A percentile compares a stretch with the other conserved stretches of the same genome.
phyloP scores from a whole-genome alignment of 2,888 invertebrate genomes.

The Seira ritae region DNA sequence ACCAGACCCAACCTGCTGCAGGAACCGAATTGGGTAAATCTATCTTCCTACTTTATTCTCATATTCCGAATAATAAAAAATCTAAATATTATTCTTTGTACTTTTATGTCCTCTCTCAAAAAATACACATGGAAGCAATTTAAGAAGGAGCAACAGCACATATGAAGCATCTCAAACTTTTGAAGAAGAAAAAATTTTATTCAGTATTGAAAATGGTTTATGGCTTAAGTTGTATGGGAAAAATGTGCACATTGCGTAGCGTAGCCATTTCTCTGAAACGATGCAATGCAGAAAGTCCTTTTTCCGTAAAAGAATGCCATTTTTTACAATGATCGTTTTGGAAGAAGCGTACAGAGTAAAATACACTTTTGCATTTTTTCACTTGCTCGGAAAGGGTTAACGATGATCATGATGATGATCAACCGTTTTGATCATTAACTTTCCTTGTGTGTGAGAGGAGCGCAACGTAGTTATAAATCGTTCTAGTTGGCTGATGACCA shows the following conservation, averaged over 20 bases:
- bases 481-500: conserved; percentile 61
- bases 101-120: conserved; percentile 6
- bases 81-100: conserved; percentile 13
- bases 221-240: neutral
- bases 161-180: conserved; percentile 1
- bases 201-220: conserved; percentile 21
- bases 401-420: conserved; percentile 29
- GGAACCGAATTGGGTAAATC: neutral
- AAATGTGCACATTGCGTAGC: conserved; percentile 34
- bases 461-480: conserved; percentile 50
- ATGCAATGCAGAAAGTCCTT: neutral
- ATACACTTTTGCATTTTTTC: conserved; percentile 15
- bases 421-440: conserved; percentile 54
- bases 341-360: neutral
- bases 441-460: conserved; percentile 35
- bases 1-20: neutral
- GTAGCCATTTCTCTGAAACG: neutral
- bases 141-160: neutral
- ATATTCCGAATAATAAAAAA: conserved; percentile 1
- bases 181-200: neutral
- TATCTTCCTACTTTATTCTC: neutral
- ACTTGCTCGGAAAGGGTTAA: conserved; percentile 22
- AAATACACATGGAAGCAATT: conserved; percentile 14
- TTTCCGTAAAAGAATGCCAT: conserved; percentile 4
- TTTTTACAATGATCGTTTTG: neutral